Conservation (phyloP, 2,797 vertebrate genomes). For the Semaprochilodus insignis region DNA sequence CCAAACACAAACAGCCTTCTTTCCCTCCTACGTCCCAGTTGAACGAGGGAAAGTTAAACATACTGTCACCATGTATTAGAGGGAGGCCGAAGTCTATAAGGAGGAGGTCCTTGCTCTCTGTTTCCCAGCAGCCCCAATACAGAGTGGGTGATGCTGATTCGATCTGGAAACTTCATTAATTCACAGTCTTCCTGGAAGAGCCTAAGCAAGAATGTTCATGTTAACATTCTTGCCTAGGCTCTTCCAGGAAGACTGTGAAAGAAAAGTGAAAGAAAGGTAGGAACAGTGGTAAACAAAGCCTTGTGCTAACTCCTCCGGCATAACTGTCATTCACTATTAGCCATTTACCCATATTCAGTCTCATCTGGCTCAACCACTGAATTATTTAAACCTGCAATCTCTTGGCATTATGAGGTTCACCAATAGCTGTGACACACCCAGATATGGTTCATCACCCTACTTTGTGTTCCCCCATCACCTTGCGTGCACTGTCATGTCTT, state of each 20-base stretch:
- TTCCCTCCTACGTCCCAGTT: constrained; percentile 11
- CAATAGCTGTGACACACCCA: constrained; percentile 64
- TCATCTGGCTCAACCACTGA: constrained; percentile 66
- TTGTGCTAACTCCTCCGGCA: background rate
- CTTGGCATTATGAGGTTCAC: constrained; percentile 78
- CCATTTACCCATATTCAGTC: constrained; percentile 76
- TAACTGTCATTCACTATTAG: constrained; percentile 11
- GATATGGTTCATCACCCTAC: constrained; percentile 71
- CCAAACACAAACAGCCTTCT: constrained; percentile 28
- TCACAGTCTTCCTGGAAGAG: constrained; percentile 44
- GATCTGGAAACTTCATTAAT: constrained; percentile 71
- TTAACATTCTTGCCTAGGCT: background rate
- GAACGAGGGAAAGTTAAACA: constrained; percentile 34
- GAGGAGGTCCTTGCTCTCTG: background rate
- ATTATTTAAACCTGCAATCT: constrained; percentile 85
- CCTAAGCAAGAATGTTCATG: background rate
- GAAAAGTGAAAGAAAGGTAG: too few species aligned
- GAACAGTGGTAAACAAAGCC: background rate
- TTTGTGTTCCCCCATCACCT: constrained; percentile 71
- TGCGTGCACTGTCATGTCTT: constrained; percentile 25
- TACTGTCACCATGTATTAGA: constrained; percentile 29
- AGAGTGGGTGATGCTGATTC: background rate
- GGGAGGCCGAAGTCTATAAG: constrained; percentile 21
- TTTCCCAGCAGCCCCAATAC: background rate
- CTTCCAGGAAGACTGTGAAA: constrained; percentile 54